Base-by-base conservation (phyloP, 1,140 invertebrate species). In the Portunus trituberculatus region DNA sequence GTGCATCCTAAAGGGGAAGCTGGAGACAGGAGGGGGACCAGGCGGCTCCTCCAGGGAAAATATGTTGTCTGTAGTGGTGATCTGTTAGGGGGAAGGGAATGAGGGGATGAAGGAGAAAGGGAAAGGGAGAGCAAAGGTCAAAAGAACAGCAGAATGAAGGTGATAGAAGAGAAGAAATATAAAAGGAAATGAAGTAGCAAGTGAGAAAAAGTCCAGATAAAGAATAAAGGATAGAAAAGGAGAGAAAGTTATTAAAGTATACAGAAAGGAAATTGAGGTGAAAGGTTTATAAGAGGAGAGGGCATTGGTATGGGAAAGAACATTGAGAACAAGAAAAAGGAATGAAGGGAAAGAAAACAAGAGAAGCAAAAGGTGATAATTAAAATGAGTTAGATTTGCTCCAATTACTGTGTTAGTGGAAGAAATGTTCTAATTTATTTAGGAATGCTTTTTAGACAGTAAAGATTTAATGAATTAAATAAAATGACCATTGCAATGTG, bases 21-120 rank as follows among this genome's bases (percentile, higher is more conserved):
- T n/a, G 32, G 28, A 93, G 31, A 39, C n/a, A 39, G 45, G 86
- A 29, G 46, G 82, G 25, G 92, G 83, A 12, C 45, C 83, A 25
- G 52, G 46, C 32, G 76, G 82, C 39, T 84, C 92, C 29, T 93
- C 83, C 52, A 87, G 45, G 45, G 92, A 67, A 8, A 84, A 84
- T 59, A 45, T 94, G 87, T 67, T 82, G 14, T 90, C 93, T 82
- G 93, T 94, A 3, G 93, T 94, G 45, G 93, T 94, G 39, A 94
- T 90, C 93, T 94, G 93, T 31, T 31, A 20, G 45, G 29, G 39
- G 86, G 45, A 28, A 88, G 25, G 45, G 86, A 88, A n/a, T 12
- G 84, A 88, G 31, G 45, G 86, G 45, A 28, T 8, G 86, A 88
- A 28, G n/a, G 0, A 25, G 86, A 16, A 10, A 88, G 31, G n/a